Conservation (phyloP, 2,888 invertebrate species). For the Calliphora vomitoria region DNA sequence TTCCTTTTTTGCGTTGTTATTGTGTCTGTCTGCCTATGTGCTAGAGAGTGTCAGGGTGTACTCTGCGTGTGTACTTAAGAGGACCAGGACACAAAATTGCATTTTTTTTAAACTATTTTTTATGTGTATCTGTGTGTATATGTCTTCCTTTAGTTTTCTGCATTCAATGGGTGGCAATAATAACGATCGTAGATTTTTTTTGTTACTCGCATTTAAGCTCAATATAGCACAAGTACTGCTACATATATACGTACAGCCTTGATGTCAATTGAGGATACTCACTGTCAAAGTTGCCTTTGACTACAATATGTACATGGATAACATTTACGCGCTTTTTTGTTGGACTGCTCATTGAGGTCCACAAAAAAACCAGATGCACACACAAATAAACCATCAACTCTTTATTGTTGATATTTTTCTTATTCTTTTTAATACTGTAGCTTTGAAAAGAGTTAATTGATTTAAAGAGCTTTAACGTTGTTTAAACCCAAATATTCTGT, state of each 20-base stretch:
- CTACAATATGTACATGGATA: conserved; percentile 28
- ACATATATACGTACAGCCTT: conserved; percentile 10
- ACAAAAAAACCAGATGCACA: not conserved
- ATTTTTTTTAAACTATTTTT: conserved; percentile 49
- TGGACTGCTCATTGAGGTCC: conserved; percentile 7
- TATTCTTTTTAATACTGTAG: not conserved
- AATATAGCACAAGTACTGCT: conserved; percentile 5
- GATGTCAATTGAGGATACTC: conserved; percentile 58
- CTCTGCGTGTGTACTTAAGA: conserved; percentile 9
- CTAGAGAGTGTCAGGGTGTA: conserved; percentile 2
- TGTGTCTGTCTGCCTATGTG: not conserved
- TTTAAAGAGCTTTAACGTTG: conserved; percentile 41
- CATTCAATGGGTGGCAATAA: conserved; percentile 44
- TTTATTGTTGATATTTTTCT: conserved; percentile 24
- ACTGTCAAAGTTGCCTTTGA: conserved; percentile 56
- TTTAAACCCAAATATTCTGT: conserved; percentile 1
- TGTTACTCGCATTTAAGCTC: conserved; percentile 1
- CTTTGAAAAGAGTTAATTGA: conserved; percentile 50
- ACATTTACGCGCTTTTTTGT: conserved; percentile 44
- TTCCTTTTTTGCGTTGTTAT: conserved; percentile 2
- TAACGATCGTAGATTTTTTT: conserved; percentile 12
- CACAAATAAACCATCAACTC: conserved; percentile 17
- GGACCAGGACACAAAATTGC: conserved; percentile 51
- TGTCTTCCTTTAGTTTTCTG: conserved; percentile 25
- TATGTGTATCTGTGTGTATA: conserved; percentile 8